Conservation (phyloP, 1,140 invertebrate genomes). For the Zaprionus capensis region DNA sequence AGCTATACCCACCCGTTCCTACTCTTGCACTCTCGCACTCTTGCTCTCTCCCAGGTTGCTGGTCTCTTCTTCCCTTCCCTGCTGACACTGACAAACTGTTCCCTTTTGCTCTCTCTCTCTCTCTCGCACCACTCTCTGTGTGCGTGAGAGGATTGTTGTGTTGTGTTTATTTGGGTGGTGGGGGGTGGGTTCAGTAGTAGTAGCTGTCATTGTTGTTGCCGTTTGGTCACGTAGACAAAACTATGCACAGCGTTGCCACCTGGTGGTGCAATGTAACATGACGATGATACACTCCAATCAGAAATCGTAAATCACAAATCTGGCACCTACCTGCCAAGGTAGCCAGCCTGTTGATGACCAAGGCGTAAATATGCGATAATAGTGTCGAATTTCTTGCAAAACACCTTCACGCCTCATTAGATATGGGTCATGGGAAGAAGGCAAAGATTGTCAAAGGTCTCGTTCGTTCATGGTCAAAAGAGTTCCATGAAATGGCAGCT, state of each 20-base stretch:
- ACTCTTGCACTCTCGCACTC: slow-evolving; percentile 16
- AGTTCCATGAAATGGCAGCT: slow-evolving; percentile 19
- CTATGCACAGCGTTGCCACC: slow-evolving; percentile 67
- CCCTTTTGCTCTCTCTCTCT: slow-evolving; percentile 28
- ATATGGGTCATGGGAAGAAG: slow-evolving; percentile 46
- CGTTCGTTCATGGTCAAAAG: slow-evolving; percentile 21
- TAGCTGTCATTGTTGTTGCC: slow-evolving; percentile 50
- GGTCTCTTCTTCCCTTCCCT: not conserved
- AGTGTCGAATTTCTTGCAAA: slow-evolving; percentile 56
- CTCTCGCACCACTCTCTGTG: slow-evolving; percentile 21
- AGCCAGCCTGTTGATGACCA: slow-evolving; percentile 50
- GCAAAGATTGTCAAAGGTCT: slow-evolving; percentile 5
- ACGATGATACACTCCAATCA: slow-evolving; percentile 44
- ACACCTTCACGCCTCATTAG: slow-evolving; percentile 56
- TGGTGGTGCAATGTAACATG: slow-evolving; percentile 25
- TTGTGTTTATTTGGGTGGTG: slow-evolving; percentile 67
- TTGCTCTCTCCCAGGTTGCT: not conserved
- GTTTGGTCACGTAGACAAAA: slow-evolving; percentile 74
- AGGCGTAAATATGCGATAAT: not conserved
- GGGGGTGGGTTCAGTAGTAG: slow-evolving; percentile 45
- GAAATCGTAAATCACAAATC: slow-evolving; percentile 34
- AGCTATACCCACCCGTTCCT: slow-evolving; percentile 27
- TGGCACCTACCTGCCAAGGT: slow-evolving; percentile 16
- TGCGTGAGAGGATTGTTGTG: slow-evolving; percentile 55
- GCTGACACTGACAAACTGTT: slow-evolving; percentile 11